Base-by-base conservation (phyloP, 2,797 vertebrate species). In the Urosaurus nigricauda region DNA sequence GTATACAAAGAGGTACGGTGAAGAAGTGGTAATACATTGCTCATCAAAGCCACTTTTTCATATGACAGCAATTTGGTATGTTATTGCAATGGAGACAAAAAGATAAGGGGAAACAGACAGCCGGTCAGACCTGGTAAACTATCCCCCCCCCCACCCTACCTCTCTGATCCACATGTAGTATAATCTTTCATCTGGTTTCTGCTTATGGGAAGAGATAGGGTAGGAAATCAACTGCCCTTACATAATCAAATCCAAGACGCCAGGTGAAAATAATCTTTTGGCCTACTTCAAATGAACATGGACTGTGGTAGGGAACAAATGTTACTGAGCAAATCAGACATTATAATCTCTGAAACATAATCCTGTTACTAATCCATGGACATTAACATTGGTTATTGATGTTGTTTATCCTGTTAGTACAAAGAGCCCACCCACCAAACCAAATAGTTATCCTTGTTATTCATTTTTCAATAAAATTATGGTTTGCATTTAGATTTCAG, bases 201-300 rank as follows among this genome's bases (percentile, higher is more conserved):
- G 53, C 87, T 94, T 79, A 89, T 53, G 80, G 53, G 19, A 58
- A 11, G 56, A 56, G 32, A 26, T 8, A 32, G 40, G 32, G 1
- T 17, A 21, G 58, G 84, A 91, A 88, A 88, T 56, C n/a, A 90
- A 11, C 26, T 35, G 12, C 73, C 32, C 75, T 87, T 79, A 47
- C 21, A 65, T 77, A 89, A 93, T 79, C 74, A 81, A 79, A 91
- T 16, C 51, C 40, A 78, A 70, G 0, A 79, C 43, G 73, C 68
- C 78, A 51, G 8, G 83, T 74, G 88, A 93, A 93, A 92, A 78
- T 73, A 88, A 77, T 89, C 63, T 26, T 53, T 53, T 78, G 24
- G 16, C n/a, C 24, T 65, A 77, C 60, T 83, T 65, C 80, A 77
- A 29, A 47, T 70, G 58, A 60, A 70, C 16, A 17, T 16, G 24